Evolutionary conservation across 2,113 vertebrate species (phyloP).

Genomic region (Indicator indicator): DNA sequence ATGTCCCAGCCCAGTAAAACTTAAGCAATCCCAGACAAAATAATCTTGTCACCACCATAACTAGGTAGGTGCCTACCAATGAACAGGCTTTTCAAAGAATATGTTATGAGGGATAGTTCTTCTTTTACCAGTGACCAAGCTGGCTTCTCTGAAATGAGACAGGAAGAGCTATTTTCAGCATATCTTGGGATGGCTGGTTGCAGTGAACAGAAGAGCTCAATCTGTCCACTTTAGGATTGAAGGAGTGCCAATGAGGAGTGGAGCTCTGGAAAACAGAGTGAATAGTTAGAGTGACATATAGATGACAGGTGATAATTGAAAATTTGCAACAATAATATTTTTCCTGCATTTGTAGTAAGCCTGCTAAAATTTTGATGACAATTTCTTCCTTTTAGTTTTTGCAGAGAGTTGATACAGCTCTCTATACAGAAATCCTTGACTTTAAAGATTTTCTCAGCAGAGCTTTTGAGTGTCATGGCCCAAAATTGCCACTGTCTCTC

Average conservation of each 20-base stretch:
- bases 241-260: neutral
- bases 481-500: neutral
- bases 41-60: neutral
- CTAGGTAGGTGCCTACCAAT: neutral
- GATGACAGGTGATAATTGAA: neutral
- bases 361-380: neutral
- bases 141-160: neutral
- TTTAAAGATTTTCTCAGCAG: slow-evolving; percentile 8
- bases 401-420: neutral
- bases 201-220: neutral
- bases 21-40: neutral
- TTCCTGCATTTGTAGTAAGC: neutral
- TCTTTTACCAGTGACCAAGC: accelerated
- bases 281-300: neutral
- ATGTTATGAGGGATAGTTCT: neutral
- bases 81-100: too few species aligned
- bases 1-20: neutral
- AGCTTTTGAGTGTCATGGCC: neutral
- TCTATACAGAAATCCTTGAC: neutral
- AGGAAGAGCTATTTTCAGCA: neutral
- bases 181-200: neutral
- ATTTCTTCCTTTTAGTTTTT: neutral
- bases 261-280: neutral
- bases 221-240: neutral
- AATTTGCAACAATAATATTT: neutral